Percentiles rank a stretch among this genome's conserved stretches.
These are phyloP conservation scores for Xanthorhoe spadicearia DNA, from an alignment of 2,888 invertebrate genomes.

Conservation along the genomic window DNA sequence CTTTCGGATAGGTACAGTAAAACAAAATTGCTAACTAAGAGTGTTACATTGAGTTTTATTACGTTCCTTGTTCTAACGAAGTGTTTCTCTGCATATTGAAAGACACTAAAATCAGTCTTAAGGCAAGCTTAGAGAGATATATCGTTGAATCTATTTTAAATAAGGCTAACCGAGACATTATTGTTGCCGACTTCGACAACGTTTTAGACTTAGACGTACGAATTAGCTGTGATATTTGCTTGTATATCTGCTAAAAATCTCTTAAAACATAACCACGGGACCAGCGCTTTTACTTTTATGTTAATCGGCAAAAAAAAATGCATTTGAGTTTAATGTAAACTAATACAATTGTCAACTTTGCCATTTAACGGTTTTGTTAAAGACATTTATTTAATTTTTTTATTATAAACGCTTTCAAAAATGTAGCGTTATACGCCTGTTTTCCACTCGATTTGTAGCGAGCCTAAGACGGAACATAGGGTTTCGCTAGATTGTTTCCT, in stretches of 20 bases:
- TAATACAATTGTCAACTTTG: too few species aligned
- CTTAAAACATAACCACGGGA: too few species aligned
- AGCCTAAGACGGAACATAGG: slow-evolving; percentile 54
- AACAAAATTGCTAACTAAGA: slow-evolving; percentile 10
- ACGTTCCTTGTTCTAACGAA: slow-evolving; percentile 30
- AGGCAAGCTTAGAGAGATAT: slow-evolving; percentile 61
- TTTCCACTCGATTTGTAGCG: neutral
- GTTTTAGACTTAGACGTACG: neutral
- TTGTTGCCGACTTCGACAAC: neutral
- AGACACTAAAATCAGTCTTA: slow-evolving; percentile 41
- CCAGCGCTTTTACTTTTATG: too few species aligned
- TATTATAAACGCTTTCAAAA: neutral
- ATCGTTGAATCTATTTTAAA: slow-evolving; percentile 55
- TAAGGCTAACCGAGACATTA: slow-evolving; percentile 3
- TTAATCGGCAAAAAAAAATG: too few species aligned
- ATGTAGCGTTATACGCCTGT: neutral
- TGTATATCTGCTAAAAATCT: too few species aligned
- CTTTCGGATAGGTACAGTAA: slow-evolving; percentile 5
- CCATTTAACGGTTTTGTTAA: too few species aligned
- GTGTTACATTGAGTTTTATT: slow-evolving; percentile 11
- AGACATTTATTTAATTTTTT: too few species aligned
- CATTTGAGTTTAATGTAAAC: too few species aligned
- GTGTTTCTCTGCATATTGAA: slow-evolving; percentile 44
- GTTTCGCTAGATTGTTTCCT: slow-evolving; percentile 63
- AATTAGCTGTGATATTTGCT: neutral